Conservation (phyloP, 2,797 vertebrate species). For the Champsocephalus esox region DNA sequence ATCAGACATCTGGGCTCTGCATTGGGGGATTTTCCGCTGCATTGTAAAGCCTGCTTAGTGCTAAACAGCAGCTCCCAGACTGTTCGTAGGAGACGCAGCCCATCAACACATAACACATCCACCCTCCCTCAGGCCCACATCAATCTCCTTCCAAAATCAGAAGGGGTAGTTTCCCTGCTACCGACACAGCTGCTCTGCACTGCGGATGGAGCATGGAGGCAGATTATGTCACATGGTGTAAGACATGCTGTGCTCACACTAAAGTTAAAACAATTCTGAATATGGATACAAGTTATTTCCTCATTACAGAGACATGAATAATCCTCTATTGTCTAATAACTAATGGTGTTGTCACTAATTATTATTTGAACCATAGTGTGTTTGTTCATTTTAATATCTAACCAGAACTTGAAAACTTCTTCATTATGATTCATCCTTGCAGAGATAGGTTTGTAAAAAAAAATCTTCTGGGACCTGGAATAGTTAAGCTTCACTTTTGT, state of each 20-base stretch:
- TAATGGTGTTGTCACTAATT: too few species aligned
- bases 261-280: neutral
- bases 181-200: slow-evolving; percentile 36
- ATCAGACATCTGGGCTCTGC: slow-evolving; percentile 75
- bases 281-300: too few species aligned
- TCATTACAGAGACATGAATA: too few species aligned
- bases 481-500: too few species aligned
- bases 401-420: too few species aligned
- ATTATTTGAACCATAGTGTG: too few species aligned
- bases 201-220: neutral
- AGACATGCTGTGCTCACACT: neutral
- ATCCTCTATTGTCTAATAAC: too few species aligned
- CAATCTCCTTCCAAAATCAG: slow-evolving; percentile 48
- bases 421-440: too few species aligned
- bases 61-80: slow-evolving; percentile 69
- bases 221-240: neutral
- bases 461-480: too few species aligned
- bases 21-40: slow-evolving; percentile 76
- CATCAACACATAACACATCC: slow-evolving; percentile 61
- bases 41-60: slow-evolving; percentile 70
- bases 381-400: too few species aligned
- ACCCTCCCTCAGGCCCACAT: slow-evolving; percentile 49
- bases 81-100: slow-evolving; percentile 48
- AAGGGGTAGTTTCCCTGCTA: slow-evolving; percentile 27
- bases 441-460: too few species aligned